Evolutionary conservation across 1,140 invertebrate species (phyloP).

Genomic region (Sinella curviseta): DNA sequence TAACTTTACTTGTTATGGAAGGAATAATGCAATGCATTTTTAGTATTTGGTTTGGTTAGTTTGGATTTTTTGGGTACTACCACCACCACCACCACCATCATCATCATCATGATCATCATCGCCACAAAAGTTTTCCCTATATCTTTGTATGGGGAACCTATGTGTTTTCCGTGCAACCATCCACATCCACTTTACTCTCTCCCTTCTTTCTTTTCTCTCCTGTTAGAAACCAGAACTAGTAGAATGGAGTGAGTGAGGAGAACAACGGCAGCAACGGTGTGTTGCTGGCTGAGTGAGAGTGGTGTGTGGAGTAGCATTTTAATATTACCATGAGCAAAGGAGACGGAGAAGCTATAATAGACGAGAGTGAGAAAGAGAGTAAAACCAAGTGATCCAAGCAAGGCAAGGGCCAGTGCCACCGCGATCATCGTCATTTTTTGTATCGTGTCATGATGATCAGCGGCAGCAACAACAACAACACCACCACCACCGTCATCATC

Average conservation of each 20-base stretch:
- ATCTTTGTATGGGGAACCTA: not conserved
- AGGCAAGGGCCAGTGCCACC: slow-evolving; percentile 6
- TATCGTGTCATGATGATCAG: not conserved
- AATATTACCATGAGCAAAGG: too few relatives aligned
- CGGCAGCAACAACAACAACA: not conserved
- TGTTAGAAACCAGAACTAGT: not conserved
- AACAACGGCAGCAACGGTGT: not conserved
- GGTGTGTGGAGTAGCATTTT: too few relatives aligned
- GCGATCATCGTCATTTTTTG: not conserved
- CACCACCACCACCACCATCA: not conserved
- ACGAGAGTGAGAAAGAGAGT: too few relatives aligned
- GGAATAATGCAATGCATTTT: not conserved
- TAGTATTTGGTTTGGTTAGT: too few relatives aligned
- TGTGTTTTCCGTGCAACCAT: not conserved
- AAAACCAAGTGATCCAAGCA: too few relatives aligned
- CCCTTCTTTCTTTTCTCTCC: not conserved
- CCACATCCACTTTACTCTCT: not conserved
- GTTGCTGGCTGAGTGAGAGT: not conserved
- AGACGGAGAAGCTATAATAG: too few relatives aligned
- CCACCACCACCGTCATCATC: too few relatives aligned
- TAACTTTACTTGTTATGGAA: slow-evolving; percentile 9
- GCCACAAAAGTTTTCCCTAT: not conserved
- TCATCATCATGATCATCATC: not conserved
- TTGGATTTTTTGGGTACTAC: not conserved
- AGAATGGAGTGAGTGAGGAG: not conserved